Conservation (phyloP, 2,797 vertebrate species). For the Fistularia tabacaria region DNA sequence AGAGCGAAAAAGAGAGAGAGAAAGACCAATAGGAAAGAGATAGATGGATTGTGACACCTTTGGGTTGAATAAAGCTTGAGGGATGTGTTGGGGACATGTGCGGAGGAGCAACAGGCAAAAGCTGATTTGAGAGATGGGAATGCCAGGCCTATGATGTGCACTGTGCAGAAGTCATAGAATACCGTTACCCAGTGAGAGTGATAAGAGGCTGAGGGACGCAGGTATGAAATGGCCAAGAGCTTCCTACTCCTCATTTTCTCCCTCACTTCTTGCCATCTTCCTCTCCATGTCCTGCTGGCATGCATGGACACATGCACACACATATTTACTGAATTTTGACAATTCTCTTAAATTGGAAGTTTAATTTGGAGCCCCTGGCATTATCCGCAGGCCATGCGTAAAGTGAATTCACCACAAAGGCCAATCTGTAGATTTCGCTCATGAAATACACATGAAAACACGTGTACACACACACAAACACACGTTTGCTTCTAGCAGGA, state of each 20-base stretch:
- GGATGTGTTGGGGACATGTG: conserved; percentile 44
- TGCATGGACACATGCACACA: background rate
- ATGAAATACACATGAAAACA: conserved; percentile 40
- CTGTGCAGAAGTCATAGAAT: conserved; percentile 27
- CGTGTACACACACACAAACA: conserved; percentile 8
- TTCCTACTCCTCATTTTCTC: conserved; percentile 20
- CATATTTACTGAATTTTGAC: conserved; percentile 23
- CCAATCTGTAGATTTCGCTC: conserved; percentile 62
- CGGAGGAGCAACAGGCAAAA: conserved; percentile 39
- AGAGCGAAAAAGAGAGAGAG: conserved; percentile 16
- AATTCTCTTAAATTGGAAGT: conserved; percentile 57
- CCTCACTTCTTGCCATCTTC: conserved; percentile 8
- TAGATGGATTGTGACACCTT: conserved; percentile 54
- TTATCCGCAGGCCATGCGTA: conserved; percentile 55
- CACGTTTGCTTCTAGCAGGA: conserved; percentile 32
- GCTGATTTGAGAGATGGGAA: conserved; percentile 56
- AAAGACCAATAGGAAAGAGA: conserved; percentile 18
- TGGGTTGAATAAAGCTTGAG: conserved; percentile 50
- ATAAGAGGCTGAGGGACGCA: conserved; percentile 20
- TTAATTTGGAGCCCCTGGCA: conserved; percentile 58
- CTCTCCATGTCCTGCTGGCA: background rate
- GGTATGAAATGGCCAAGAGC: conserved; percentile 21
- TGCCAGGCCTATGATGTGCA: conserved; percentile 48
- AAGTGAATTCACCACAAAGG: conserved; percentile 51
- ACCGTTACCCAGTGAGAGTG: conserved; percentile 31